Conservation (phyloP, 2,113 vertebrate genomes). For the Rhinichthys klamathensis region DNA sequence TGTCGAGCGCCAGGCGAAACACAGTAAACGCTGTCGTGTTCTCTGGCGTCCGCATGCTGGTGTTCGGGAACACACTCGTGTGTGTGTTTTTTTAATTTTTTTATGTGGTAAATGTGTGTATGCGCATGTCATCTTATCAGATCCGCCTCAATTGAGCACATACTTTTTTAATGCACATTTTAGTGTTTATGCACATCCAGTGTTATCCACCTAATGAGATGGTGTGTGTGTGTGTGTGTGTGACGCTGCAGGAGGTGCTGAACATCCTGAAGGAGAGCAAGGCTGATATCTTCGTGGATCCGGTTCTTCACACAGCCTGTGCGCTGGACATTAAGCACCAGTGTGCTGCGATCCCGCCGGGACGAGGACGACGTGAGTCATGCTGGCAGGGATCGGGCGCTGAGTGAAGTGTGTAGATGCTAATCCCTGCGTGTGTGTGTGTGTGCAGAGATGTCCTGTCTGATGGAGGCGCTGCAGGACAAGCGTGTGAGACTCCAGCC, state of each 20-base stretch:
- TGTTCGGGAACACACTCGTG: no score
- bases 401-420: background rate
- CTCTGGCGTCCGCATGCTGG: no score
- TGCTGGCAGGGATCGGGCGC: background rate
- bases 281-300: slow-evolving; percentile 97
- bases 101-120: no score
- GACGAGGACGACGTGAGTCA: slow-evolving; percentile 92
- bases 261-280: slow-evolving; percentile 99
- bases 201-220: no score
- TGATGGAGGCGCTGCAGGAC: slow-evolving; percentile 96
- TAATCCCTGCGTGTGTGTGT: background rate
- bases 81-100: no score
- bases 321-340: slow-evolving; percentile 98
- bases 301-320: slow-evolving; percentile 95
- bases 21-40: no score
- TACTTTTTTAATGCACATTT: no score
- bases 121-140: no score
- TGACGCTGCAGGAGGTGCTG: slow-evolving; percentile 84
- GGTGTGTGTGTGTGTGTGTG: background rate
- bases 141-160: no score
- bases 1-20: no score
- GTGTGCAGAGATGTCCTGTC: slow-evolving; percentile 93
- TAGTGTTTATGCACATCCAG: no score
- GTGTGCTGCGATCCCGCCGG: slow-evolving; percentile 94
- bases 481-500: slow-evolving; percentile 95